A percentile compares a stretch with the other conserved stretches of the same genome.
Evolutionary conservation across 2,888 invertebrate species (phyloP).

Genomic region (Physocephala rufipes): DNA sequence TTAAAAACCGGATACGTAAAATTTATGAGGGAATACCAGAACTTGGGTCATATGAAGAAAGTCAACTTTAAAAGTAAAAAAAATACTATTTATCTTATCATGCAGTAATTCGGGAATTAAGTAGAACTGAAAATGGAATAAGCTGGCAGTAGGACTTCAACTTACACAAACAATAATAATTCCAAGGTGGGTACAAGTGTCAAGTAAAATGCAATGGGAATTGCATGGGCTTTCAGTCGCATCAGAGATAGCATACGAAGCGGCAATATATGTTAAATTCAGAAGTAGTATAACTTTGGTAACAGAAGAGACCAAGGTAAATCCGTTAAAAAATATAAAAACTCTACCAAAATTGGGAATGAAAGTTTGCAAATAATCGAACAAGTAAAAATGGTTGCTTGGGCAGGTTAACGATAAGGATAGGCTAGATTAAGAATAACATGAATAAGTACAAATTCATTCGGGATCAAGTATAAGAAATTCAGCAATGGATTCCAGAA

Average conservation of each 20-base stretch:
- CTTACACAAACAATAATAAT: too few relatives aligned
- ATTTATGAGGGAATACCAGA: conserved; percentile 39
- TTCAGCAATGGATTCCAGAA: neutral
- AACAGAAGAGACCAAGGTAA: conserved; percentile 17
- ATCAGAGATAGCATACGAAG: too few relatives aligned
- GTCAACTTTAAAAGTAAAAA: too few relatives aligned
- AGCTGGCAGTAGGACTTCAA: too few relatives aligned
- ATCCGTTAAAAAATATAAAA: conserved; percentile 23
- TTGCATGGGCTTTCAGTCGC: too few relatives aligned
- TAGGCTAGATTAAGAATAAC: too few relatives aligned
- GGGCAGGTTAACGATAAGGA: too few relatives aligned
- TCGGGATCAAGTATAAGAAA: conserved; percentile 6
- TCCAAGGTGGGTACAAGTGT: too few relatives aligned
- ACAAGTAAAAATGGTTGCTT: too few relatives aligned
- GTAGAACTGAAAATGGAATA: conserved; percentile 25
- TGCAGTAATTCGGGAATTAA: conserved; percentile 29
- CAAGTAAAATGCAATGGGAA: too few relatives aligned
- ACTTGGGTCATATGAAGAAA: conserved; percentile 28
- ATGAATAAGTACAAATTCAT: conserved; percentile 1
- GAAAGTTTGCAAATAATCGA: too few relatives aligned
- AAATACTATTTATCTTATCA: conserved; percentile 40
- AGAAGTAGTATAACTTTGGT: neutral
- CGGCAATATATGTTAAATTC: too few relatives aligned
- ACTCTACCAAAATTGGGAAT: conserved; percentile 10
- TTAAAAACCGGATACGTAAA: conserved; percentile 23